These are phyloP conservation scores for Cephus pygmeus DNA, from an alignment of 2,888 invertebrate genomes.

Conservation along the genomic window DNA sequence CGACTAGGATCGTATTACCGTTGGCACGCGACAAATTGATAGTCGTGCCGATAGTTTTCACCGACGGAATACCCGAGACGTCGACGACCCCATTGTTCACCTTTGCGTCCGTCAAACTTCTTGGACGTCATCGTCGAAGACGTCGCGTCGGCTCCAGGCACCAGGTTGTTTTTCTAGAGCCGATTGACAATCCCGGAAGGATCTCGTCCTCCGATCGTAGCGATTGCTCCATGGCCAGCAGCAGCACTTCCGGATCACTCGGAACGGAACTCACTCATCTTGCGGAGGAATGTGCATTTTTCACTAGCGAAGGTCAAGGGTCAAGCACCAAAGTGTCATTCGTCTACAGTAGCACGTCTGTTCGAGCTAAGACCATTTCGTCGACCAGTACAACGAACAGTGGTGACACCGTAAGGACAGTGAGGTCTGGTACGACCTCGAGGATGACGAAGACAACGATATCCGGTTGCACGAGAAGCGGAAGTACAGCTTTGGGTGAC, in stretches of 20 bases:
- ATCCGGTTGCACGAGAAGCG: neutral
- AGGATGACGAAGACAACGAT: conserved; percentile 10
- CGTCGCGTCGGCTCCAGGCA: neutral
- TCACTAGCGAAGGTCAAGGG: conserved; percentile 12
- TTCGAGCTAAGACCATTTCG: conserved; percentile 10
- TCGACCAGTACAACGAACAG: conserved; percentile 2
- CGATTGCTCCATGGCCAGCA: conserved; percentile 9
- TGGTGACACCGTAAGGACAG: conserved; percentile 11
- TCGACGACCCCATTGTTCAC: conserved; percentile 9
- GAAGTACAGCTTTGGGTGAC: neutral
- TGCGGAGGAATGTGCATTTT: conserved; percentile 10
- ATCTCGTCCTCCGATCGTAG: conserved; percentile 3
- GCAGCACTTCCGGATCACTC: conserved; percentile 13
- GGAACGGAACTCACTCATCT: conserved; percentile 13
- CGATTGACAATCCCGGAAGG: neutral
- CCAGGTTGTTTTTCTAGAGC: neutral
- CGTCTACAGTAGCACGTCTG: conserved; percentile 19
- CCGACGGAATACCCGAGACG: conserved; percentile 30
- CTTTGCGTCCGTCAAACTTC: neutral
- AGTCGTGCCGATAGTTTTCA: conserved; percentile 40
- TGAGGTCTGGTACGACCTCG: conserved; percentile 11
- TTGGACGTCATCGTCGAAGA: neutral
- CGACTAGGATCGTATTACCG: neutral
- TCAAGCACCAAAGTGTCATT: conserved; percentile 21
- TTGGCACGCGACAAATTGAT: conserved; percentile 31